Conservation (phyloP, 2,797 vertebrate species). For the Karalla daura region DNA sequence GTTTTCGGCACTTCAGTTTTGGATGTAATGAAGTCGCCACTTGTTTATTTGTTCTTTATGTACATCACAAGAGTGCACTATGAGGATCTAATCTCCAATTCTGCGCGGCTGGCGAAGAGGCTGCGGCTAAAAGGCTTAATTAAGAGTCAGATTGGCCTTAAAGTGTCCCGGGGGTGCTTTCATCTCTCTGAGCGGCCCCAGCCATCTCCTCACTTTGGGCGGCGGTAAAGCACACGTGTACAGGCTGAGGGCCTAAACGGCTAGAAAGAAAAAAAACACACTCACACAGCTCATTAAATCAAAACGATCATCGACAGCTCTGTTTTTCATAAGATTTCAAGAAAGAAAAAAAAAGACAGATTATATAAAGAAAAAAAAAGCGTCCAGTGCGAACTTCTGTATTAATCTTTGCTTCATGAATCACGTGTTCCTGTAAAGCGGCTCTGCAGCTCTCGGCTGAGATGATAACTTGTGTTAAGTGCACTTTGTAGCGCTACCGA, state of each 20-base stretch:
- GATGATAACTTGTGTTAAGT: conserved; percentile 49
- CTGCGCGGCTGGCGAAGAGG: conserved; percentile 3
- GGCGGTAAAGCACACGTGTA: conserved; percentile 38
- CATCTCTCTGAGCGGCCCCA: conserved; percentile 24
- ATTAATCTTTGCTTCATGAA: conserved; percentile 10
- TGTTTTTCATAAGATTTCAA: neutral
- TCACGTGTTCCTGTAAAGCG: too few species aligned
- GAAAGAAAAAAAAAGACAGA: too few species aligned
- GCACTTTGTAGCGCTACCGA: conserved; percentile 63
- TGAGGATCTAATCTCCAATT: conserved; percentile 42
- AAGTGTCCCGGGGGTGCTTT: conserved; percentile 41
- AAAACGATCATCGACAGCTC: too few species aligned
- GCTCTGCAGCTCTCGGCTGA: too few species aligned
- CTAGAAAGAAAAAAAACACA: conserved; percentile 4
- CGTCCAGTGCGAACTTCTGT: conserved; percentile 6
- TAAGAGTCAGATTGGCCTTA: conserved; percentile 45
- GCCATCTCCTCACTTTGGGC: conserved; percentile 9
- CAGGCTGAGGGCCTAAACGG: conserved; percentile 1
- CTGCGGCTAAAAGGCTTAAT: conserved; percentile 39
- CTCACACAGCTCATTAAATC: conserved; percentile 22
- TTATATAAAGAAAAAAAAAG: too few species aligned
- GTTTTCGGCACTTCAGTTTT: conserved; percentile 29
- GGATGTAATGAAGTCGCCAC: conserved; percentile 27
- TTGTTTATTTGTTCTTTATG: conserved; percentile 48
- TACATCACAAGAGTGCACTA: conserved; percentile 34